Conservation (phyloP, 2,888 invertebrate genomes). For the Drosophila silvestris region DNA sequence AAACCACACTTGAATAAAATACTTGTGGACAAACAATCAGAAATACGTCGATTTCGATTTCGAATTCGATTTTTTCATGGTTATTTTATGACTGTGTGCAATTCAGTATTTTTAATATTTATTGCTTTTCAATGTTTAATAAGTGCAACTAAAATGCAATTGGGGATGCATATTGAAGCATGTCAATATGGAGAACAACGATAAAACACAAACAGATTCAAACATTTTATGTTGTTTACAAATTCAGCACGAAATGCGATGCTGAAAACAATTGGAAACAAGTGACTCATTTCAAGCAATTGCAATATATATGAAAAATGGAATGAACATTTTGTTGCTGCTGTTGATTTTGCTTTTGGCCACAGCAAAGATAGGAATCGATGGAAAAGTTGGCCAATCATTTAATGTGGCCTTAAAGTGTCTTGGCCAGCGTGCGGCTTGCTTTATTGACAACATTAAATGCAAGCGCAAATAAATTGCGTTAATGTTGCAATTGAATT, state of each 20-base stretch:
- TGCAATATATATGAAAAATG: slow-evolving; percentile 3
- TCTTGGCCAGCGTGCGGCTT: not conserved
- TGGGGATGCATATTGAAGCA: slow-evolving; percentile 13
- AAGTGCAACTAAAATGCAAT: slow-evolving; percentile 52
- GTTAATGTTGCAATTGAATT: slow-evolving; percentile 66
- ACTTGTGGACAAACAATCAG: slow-evolving; percentile 9
- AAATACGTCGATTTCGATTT: not conserved
- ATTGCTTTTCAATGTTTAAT: slow-evolving; percentile 51
- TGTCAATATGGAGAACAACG: not conserved
- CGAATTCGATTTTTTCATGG: slow-evolving; percentile 27
- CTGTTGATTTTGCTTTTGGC: not conserved
- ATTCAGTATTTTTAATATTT: slow-evolving; percentile 16
- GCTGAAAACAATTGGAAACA: slow-evolving; percentile 21
- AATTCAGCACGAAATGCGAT: slow-evolving; percentile 37
- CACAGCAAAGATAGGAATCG: not conserved
- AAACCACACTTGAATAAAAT: slow-evolving; percentile 37
- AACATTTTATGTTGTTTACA: slow-evolving; percentile 23
- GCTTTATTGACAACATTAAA: slow-evolving; percentile 39
- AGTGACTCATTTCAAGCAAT: slow-evolving; percentile 12
- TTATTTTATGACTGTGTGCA: slow-evolving; percentile 24
- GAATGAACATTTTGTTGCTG: slow-evolving; percentile 3
- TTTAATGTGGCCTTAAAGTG: slow-evolving; percentile 27
- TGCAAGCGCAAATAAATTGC: slow-evolving; percentile 49
- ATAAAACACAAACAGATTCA: not conserved
- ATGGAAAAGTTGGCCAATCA: slow-evolving; percentile 30